phyloP scores from a whole-genome alignment of 2,113 vertebrate species.

The Laterallus jamaicensis region DNA sequence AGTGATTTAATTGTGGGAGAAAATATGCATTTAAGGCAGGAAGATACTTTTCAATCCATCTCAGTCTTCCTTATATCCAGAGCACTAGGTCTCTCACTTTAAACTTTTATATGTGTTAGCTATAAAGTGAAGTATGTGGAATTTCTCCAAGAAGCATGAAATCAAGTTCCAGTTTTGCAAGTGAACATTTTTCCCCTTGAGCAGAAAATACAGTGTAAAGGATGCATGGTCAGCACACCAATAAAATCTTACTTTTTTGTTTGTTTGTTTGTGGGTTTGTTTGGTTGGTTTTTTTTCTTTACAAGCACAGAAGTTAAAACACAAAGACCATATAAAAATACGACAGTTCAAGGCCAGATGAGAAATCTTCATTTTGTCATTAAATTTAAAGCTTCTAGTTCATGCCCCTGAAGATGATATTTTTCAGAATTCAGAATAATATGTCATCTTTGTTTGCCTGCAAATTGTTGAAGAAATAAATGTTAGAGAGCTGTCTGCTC shows the following conservation, averaged over 20 bases:
- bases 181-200: conserved; percentile 48
- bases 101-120: background rate
- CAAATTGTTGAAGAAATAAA: background rate
- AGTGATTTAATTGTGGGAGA: background rate
- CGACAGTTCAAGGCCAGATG: background rate
- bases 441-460: background rate
- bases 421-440: background rate
- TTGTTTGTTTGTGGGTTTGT: too few relatives aligned
- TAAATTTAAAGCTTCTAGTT: background rate
- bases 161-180: conserved; percentile 58
- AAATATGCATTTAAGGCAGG: background rate
- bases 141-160: conserved; percentile 52
- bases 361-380: background rate
- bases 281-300: background rate
- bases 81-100: background rate
- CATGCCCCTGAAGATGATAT: background rate
- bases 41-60: background rate
- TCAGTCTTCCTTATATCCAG: background rate
- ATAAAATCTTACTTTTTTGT: background rate
- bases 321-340: background rate
- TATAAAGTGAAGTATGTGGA: conserved; percentile 22
- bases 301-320: background rate
- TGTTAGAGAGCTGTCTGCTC: background rate
- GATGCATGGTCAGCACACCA: conserved; percentile 16
- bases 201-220: conserved; percentile 10